phyloP scores from a whole-genome alignment of 2,113 vertebrate genomes.

The Erinaceus europaeus region DNA sequence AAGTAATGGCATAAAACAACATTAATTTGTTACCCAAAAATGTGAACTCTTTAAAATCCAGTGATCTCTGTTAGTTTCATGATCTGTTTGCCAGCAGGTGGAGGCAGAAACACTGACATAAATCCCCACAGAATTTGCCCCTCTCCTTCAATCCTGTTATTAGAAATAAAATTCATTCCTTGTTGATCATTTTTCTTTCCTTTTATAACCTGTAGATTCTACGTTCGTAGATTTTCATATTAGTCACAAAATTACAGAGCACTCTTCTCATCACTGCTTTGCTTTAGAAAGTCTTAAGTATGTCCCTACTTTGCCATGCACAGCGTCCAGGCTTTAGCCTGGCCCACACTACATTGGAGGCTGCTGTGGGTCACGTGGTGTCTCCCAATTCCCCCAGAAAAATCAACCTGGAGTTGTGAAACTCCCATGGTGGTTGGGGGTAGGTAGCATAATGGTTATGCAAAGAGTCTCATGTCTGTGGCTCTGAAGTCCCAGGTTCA shows the following conservation, averaged over 20 bases:
- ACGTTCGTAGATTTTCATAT: conserved; percentile 20
- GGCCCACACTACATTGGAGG: too few relatives aligned
- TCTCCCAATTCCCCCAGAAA: too few relatives aligned
- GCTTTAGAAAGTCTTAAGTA: too few relatives aligned
- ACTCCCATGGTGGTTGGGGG: too few relatives aligned
- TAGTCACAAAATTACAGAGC: neutral
- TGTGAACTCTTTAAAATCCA: neutral
- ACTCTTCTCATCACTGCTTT: conserved; percentile 23
- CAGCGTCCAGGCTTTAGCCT: too few relatives aligned
- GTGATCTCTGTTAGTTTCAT: conserved; percentile 43
- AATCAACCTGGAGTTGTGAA: too few relatives aligned
- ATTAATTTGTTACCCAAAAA: neutral
- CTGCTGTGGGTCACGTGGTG: too few relatives aligned
- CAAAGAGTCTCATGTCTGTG: too few relatives aligned
- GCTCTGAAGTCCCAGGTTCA: too few relatives aligned
- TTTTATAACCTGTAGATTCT: conserved; percentile 23
- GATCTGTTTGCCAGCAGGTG: conserved; percentile 71
- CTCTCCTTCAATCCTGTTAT: neutral
- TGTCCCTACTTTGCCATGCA: too few relatives aligned
- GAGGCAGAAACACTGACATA: conserved; percentile 70
- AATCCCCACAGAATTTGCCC: conserved; percentile 14
- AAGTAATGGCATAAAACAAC: neutral
- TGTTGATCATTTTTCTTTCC: conserved; percentile 63
- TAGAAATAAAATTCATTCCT: conserved; percentile 44
- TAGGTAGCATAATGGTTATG: too few relatives aligned